These are phyloP conservation scores for Zoanthus sansibaricus DNA, from an alignment of 92 coral and sea anemone species.

Conservation along the genomic window DNA sequence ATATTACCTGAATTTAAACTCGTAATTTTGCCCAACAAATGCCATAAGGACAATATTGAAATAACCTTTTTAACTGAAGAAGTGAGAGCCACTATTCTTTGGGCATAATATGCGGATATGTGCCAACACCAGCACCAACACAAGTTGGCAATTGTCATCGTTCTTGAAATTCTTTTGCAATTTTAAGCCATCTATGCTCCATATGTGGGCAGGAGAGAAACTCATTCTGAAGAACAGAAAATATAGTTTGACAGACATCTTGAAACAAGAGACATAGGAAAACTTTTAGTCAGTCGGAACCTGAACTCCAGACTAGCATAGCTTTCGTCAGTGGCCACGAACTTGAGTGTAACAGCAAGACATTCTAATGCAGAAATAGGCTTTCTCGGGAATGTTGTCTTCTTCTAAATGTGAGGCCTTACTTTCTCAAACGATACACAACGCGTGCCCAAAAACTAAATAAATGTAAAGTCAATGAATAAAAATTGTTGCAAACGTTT, in stretches of 20 bases:
- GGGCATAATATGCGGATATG: conserved; percentile 68
- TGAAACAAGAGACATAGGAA: conserved; percentile 33
- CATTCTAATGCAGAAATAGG: conserved; percentile 63
- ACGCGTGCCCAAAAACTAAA: no score
- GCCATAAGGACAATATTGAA: neutral
- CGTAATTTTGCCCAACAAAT: neutral
- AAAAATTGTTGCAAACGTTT: no score
- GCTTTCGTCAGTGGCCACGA: conserved; percentile 30
- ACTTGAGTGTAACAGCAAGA: conserved; percentile 47
- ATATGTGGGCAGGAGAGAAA: conserved; percentile 51
- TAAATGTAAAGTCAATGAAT: no score
- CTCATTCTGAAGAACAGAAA: conserved; percentile 27
- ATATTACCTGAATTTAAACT: no score
- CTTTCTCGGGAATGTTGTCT: conserved; percentile 24
- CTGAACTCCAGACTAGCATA: conserved; percentile 16
- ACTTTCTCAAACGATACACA: neutral
- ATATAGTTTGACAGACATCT: conserved; percentile 57
- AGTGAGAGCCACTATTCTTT: conserved; percentile 51
- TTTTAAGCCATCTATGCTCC: conserved; percentile 45
- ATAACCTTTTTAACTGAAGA: neutral
- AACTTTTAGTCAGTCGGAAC: neutral
- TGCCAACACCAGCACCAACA: conserved; percentile 47
- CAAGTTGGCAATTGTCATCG: conserved; percentile 7
- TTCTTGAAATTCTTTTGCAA: neutral
- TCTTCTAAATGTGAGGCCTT: neutral